phyloP scores from a whole-genome alignment of 2,113 vertebrate species.

The Neotragus pygmaeus region DNA sequence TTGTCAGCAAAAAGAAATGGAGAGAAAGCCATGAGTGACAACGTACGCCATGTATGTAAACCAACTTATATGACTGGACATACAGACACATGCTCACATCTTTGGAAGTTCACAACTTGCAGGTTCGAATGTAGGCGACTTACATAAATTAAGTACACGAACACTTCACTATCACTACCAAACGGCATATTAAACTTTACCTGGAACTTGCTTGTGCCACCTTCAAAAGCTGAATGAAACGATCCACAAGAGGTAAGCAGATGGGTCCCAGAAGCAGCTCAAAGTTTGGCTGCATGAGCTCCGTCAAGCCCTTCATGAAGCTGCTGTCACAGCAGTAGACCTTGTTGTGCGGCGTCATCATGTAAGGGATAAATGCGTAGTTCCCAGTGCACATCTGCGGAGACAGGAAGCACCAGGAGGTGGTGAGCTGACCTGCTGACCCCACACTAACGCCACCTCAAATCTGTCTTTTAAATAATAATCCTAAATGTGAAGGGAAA shows the following conservation, averaged over 20 bases:
- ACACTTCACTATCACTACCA: not conserved
- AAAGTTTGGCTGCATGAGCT: constrained; percentile 96
- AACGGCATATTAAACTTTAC: constrained; percentile 77
- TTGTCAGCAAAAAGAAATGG: not conserved
- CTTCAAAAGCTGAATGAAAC: constrained; percentile 94
- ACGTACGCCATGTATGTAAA: not conserved
- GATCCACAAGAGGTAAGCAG: constrained; percentile 95
- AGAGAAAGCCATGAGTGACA: not conserved
- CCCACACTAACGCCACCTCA: rapidly evolving
- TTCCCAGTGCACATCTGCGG: constrained; percentile 94
- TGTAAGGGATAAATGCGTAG: constrained; percentile 96
- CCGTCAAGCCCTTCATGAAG: constrained; percentile 94
- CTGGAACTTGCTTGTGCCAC: constrained; percentile 92
- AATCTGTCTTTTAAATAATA: not conserved
- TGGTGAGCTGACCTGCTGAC: not conserved
- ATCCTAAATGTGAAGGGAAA: not conserved
- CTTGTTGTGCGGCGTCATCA: constrained; percentile 97
- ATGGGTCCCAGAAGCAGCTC: constrained; percentile 96
- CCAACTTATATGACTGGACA: not conserved
- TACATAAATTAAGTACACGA: not conserved
- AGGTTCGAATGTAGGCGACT: not conserved
- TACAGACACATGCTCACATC: not conserved
- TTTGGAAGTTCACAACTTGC: not conserved
- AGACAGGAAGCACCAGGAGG: constrained; percentile 15
- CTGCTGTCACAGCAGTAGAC: constrained; percentile 97